Conservation (phyloP, 2,797 vertebrate genomes). For the Carcharodon carcharias region DNA sequence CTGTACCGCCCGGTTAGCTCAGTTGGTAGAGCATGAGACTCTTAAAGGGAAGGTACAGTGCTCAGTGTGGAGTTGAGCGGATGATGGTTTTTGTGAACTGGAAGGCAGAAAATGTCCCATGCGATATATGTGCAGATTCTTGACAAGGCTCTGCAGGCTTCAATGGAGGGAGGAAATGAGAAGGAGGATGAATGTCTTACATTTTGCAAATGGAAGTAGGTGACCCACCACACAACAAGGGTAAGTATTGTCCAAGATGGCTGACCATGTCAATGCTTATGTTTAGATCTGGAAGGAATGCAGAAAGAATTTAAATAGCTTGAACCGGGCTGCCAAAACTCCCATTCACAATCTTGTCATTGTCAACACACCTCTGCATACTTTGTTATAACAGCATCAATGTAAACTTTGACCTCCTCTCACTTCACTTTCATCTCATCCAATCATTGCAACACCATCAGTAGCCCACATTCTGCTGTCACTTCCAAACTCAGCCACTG, state of each 20-base stretch:
- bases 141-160: neutral
- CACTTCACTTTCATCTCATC: neutral
- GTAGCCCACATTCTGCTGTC: neutral
- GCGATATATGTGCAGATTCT: neutral
- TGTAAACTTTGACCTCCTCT: neutral
- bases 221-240: neutral
- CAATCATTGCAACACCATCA: neutral
- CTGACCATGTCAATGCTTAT: neutral
- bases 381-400: neutral
- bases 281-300: neutral
- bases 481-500: neutral
- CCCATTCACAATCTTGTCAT: neutral
- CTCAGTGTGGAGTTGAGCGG: neutral
- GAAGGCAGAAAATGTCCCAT: neutral
- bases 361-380: neutral
- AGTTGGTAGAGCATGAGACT: conserved; percentile 51
- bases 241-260: neutral
- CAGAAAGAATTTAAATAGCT: neutral
- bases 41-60: neutral
- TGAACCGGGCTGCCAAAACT: too few relatives aligned
- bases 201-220: neutral
- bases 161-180: neutral
- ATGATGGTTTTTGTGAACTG: neutral
- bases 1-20: conserved; percentile 51
- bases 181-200: neutral